phyloP scores from a whole-genome alignment of 2,113 vertebrate species.

The Otis tarda region DNA sequence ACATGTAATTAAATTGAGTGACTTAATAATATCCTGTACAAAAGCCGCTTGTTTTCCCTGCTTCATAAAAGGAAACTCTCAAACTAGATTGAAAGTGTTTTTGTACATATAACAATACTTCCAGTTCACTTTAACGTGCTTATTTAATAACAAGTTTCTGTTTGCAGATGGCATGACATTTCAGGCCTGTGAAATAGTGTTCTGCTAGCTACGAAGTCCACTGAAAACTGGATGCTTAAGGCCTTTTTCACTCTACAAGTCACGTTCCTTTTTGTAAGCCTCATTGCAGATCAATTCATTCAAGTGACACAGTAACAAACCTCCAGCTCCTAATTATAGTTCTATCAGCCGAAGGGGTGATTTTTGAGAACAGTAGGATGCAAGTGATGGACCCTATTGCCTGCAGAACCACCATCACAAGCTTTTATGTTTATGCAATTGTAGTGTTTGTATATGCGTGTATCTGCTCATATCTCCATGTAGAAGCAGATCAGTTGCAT shows the following conservation, averaged over 20 bases:
- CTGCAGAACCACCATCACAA: background rate
- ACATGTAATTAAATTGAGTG: background rate
- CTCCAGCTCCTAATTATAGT: conserved; percentile 10
- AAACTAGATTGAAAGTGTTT: background rate
- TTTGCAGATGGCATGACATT: background rate
- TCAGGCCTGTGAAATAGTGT: background rate
- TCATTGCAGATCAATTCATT: background rate
- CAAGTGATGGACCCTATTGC: background rate
- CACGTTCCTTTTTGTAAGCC: background rate
- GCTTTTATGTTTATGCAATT: background rate
- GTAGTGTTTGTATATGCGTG: background rate
- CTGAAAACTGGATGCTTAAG: background rate
- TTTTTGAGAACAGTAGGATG: background rate
- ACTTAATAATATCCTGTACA: background rate
- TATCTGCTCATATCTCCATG: background rate
- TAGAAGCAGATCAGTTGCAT: background rate
- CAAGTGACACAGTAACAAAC: conserved; percentile 20
- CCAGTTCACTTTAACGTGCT: background rate
- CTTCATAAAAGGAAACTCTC: background rate
- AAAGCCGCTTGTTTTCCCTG: background rate
- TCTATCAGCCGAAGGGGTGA: background rate
- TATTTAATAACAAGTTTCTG: background rate
- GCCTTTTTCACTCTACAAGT: background rate
- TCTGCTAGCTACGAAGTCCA: background rate
- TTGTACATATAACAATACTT: background rate